These are phyloP conservation scores for Stegodyphus dumicola DNA, from an alignment of 1,140 invertebrate genomes.

Conservation along the genomic window DNA sequence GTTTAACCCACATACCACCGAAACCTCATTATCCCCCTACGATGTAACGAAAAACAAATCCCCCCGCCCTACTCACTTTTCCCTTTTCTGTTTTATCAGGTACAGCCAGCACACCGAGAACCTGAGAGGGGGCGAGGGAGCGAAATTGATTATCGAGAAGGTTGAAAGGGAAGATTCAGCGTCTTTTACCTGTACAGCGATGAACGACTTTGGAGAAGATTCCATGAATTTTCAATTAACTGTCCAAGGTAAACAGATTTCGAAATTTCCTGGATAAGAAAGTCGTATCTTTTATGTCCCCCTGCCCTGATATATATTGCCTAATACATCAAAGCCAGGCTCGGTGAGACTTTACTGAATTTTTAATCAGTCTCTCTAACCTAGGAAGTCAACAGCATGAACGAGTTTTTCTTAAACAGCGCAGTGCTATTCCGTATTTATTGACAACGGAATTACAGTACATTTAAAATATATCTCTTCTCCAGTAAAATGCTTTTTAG, in stretches of 20 bases:
- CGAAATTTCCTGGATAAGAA: constrained; percentile 13
- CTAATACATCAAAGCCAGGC: constrained; percentile 5
- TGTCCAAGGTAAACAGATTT: constrained; percentile 79
- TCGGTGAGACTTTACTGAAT: background rate
- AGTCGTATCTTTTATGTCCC: constrained; percentile 38
- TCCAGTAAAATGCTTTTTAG: too few relatives aligned
- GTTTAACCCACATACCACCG: too few relatives aligned
- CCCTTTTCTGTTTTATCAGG: constrained; percentile 36
- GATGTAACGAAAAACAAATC: too few relatives aligned
- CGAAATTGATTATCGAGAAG: constrained; percentile 77
- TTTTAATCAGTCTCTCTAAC: background rate
- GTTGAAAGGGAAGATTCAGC: constrained; percentile 92
- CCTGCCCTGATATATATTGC: background rate
- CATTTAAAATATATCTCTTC: too few relatives aligned
- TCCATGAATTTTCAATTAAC: constrained; percentile 96
- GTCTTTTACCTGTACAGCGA: constrained; percentile 92
- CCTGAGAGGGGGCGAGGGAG: constrained; percentile 16
- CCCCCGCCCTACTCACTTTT: background rate
- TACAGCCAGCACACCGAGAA: constrained; percentile 30
- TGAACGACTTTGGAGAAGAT: constrained; percentile 94
- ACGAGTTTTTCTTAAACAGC: too few relatives aligned
- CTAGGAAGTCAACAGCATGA: background rate
- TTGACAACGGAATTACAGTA: too few relatives aligned
- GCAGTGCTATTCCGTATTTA: too few relatives aligned
- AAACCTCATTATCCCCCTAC: too few relatives aligned